Conservation (phyloP, 2,888 invertebrate species). For the Erebia ligea region DNA sequence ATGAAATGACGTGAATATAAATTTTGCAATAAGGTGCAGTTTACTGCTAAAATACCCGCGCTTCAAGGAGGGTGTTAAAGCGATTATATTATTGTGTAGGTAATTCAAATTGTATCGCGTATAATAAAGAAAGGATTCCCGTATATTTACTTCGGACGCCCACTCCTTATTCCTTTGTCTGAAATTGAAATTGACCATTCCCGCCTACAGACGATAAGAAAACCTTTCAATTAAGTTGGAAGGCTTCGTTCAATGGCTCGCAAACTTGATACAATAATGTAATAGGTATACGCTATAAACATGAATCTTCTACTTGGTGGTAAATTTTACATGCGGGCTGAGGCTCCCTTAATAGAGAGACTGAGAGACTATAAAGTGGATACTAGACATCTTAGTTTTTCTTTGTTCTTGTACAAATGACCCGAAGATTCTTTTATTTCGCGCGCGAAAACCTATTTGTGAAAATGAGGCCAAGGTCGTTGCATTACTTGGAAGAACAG, state of each 20-base stretch:
- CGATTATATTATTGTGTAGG: too few species aligned
- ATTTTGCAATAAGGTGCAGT: too few species aligned
- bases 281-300: neutral
- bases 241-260: neutral
- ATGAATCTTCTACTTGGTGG: neutral
- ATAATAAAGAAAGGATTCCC: neutral
- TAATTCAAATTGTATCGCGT: too few species aligned
- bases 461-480: slow-evolving; percentile 37
- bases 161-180: neutral
- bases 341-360: slow-evolving; percentile 9
- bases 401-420: slow-evolving; percentile 29
- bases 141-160: neutral
- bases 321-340: neutral
- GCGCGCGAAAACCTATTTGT: slow-evolving; percentile 32
- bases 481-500: slow-evolving; percentile 23
- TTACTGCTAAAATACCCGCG: too few species aligned
- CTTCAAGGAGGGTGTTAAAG: too few species aligned
- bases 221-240: slow-evolving; percentile 8
- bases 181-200: neutral
- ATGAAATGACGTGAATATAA: too few species aligned
- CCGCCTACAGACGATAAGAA: neutral
- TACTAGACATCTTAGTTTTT: slow-evolving; percentile 1
- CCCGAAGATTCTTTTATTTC: slow-evolving; percentile 33
- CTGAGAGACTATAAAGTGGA: slow-evolving; percentile 2
- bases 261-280: neutral